These are phyloP conservation scores for Plectrocnemia conspersa DNA, from an alignment of 1,140 invertebrate species.

Conservation along the genomic window DNA sequence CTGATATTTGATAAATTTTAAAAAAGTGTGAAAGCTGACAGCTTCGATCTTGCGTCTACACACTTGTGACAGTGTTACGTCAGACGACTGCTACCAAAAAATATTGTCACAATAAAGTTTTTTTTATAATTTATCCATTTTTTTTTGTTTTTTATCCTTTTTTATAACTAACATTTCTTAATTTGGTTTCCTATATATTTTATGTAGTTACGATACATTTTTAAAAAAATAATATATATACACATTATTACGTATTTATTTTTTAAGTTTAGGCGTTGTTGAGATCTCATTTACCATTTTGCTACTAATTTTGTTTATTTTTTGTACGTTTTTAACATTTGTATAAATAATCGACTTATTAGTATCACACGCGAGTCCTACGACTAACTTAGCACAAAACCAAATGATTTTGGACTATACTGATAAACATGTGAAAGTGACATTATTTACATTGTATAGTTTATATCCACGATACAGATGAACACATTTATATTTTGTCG, in stretches of 20 bases:
- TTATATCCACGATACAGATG: constrained; percentile 10
- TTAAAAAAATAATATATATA: background rate
- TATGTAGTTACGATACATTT: constrained; percentile 14
- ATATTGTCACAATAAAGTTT: constrained; percentile 35
- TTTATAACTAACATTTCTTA: background rate
- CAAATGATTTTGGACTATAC: too few relatives aligned
- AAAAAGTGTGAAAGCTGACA: constrained; percentile 14
- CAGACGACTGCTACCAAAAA: constrained; percentile 33
- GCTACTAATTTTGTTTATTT: too few relatives aligned
- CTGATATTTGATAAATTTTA: constrained; percentile 23
- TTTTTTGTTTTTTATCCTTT: constrained; percentile 30
- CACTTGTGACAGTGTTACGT: constrained; percentile 18
- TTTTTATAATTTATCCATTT: constrained; percentile 33
- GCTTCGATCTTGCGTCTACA: constrained; percentile 11
- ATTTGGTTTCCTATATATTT: constrained; percentile 33
- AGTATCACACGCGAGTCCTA: too few relatives aligned
- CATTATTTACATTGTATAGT: constrained; percentile 20
- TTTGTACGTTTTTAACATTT: too few relatives aligned
- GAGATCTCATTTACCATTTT: constrained; percentile 15
- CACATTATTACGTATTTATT: constrained; percentile 15
- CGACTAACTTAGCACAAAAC: too few relatives aligned
- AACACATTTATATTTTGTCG: too few relatives aligned
- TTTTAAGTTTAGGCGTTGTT: constrained; percentile 12
- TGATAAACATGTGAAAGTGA: constrained; percentile 8
- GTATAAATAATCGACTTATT: too few relatives aligned